phyloP scores from a whole-genome alignment of 2,888 invertebrate genomes.

The Hypsopygia costalis region DNA sequence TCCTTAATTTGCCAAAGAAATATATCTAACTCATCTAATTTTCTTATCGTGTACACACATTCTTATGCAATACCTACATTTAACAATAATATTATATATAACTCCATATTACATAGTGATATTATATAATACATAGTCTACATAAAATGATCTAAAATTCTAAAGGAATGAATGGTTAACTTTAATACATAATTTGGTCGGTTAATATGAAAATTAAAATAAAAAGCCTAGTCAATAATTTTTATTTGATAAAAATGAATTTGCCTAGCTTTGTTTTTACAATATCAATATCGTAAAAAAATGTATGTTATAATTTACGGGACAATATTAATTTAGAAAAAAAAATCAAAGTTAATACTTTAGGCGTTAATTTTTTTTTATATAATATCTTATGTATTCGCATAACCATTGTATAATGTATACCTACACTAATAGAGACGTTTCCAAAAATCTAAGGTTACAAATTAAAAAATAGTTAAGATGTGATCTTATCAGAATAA shows the following conservation, averaged over 20 bases:
- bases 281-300: no score
- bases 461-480: neutral
- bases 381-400: neutral
- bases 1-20: no score
- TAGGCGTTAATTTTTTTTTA: neutral
- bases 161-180: constrained; percentile 46
- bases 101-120: constrained; percentile 12
- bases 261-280: no score
- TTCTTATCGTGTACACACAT: neutral
- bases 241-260: no score
- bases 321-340: no score
- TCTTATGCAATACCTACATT: constrained; percentile 1
- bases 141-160: constrained; percentile 20
- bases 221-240: neutral
- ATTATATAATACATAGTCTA: constrained; percentile 17
- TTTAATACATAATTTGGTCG: constrained; percentile 14
- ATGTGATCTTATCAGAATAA: neutral
- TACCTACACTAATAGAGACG: neutral
- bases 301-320: no score
- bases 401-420: neutral
- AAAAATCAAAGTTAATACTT: neutral
- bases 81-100: neutral
- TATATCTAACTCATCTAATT: no score
- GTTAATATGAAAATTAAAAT: constrained; percentile 2
- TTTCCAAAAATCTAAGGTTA: neutral